phyloP scores from a whole-genome alignment of 2,797 vertebrate species.

The Myripristis jacobus region DNA sequence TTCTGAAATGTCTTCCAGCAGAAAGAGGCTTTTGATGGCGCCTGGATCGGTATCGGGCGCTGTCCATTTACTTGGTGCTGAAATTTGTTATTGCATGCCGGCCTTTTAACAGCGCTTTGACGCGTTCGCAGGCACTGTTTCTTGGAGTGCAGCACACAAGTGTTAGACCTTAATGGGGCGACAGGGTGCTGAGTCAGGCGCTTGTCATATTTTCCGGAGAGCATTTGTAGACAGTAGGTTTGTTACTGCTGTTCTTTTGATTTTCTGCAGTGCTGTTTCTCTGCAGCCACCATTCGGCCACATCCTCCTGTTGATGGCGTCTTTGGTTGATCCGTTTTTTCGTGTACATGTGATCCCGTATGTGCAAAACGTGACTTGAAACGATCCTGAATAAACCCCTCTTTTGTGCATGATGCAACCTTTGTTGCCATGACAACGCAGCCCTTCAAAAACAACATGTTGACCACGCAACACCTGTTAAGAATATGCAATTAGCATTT shows the following conservation, averaged over 20 bases:
- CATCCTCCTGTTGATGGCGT: too few species aligned
- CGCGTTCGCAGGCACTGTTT: constrained; percentile 42
- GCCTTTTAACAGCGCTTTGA: constrained; percentile 37
- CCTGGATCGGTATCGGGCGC: constrained; percentile 45
- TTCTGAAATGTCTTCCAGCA: constrained; percentile 68
- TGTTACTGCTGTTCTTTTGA: too few species aligned
- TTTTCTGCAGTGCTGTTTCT: too few species aligned
- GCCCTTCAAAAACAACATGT: constrained; percentile 53
- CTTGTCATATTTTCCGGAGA: constrained; percentile 24
- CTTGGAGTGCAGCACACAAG: constrained; percentile 19
- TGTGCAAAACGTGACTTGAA: constrained; percentile 8
- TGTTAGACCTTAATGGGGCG: constrained; percentile 23
- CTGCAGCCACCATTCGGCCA: too few species aligned
- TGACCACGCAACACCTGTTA: constrained; percentile 34
- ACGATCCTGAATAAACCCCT: constrained; percentile 8
- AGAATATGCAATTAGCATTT: constrained; percentile 36
- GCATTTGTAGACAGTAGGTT: background rate
- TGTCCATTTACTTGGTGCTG: constrained; percentile 55
- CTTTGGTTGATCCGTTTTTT: constrained; percentile 4
- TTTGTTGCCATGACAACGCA: constrained; percentile 75
- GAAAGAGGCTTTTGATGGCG: constrained; percentile 49
- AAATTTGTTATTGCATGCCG: constrained; percentile 31
- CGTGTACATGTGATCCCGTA: constrained; percentile 3
- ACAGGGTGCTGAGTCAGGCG: constrained; percentile 24
- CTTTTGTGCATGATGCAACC: constrained; percentile 47